Conservation (phyloP, 2,888 invertebrate genomes). For the Crocallis elinguaria region DNA sequence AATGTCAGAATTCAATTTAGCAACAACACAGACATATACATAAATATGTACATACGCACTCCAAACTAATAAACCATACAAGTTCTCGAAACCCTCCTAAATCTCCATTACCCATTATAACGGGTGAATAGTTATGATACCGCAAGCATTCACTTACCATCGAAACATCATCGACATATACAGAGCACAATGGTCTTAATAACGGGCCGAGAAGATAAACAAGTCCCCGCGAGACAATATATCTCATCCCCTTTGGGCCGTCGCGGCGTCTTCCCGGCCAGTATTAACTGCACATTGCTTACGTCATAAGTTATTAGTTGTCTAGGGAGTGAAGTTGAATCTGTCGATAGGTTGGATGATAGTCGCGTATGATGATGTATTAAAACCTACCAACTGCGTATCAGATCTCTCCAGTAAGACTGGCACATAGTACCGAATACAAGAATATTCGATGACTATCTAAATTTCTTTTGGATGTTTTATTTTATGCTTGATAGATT, state of each 20-base stretch:
- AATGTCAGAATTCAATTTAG: slow-evolving; percentile 11
- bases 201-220: slow-evolving; percentile 41
- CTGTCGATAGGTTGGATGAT: slow-evolving; percentile 6
- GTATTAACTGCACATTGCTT: slow-evolving; percentile 29
- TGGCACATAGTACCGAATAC: too few relatives aligned
- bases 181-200: slow-evolving; percentile 58
- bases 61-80: slow-evolving; percentile 28
- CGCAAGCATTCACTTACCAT: slow-evolving; percentile 51
- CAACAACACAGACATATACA: neutral
- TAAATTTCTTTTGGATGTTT: too few relatives aligned
- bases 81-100: slow-evolving; percentile 29
- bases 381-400: too few relatives aligned
- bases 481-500: too few relatives aligned
- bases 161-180: slow-evolving; percentile 47
- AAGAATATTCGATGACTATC: too few relatives aligned
- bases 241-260: slow-evolving; percentile 48
- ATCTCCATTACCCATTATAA: slow-evolving; percentile 37
- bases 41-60: slow-evolving; percentile 20
- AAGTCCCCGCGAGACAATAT: slow-evolving; percentile 70
- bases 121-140: slow-evolving; percentile 32
- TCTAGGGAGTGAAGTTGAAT: slow-evolving; percentile 14
- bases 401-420: too few relatives aligned
- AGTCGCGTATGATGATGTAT: neutral
- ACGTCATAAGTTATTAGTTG: slow-evolving; percentile 26
- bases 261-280: slow-evolving; percentile 25